Percentiles rank a stretch among this genome's conserved stretches.
phyloP scores from a whole-genome alignment of 1,140 invertebrate genomes.

The Rhagoletis zephyria region DNA sequence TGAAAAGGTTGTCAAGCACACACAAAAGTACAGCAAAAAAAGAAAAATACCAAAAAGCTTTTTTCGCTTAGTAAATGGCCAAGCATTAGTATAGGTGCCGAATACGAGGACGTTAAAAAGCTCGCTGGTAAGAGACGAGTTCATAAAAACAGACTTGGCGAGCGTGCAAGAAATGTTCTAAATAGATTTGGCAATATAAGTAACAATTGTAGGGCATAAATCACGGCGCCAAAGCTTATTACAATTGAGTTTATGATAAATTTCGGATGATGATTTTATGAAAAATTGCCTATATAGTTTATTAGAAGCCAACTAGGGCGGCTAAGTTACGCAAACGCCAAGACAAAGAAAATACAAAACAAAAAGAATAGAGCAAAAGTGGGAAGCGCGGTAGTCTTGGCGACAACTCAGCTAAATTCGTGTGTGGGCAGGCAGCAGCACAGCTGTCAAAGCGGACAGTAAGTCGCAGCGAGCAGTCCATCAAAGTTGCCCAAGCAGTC shows the following conservation, averaged over 20 bases:
- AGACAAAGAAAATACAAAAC: neutral
- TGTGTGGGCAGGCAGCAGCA: neutral
- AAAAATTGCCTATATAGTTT: neutral
- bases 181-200: neutral
- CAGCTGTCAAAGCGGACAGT: constrained; percentile 8
- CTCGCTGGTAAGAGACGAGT: neutral
- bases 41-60: too few relatives aligned
- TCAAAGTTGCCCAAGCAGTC: neutral
- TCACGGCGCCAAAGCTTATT: constrained; percentile 21
- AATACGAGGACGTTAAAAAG: too few relatives aligned
- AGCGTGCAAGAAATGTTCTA: neutral
- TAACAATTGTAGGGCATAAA: constrained; percentile 13
- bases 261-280: constrained; percentile 22
- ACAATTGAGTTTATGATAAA: constrained; percentile 30
- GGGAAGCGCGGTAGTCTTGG: neutral
- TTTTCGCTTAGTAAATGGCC: too few relatives aligned
- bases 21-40: too few relatives aligned
- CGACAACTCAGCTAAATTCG: neutral
- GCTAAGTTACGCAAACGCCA: neutral
- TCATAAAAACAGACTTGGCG: neutral
- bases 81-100: too few relatives aligned
- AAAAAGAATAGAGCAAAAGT: neutral
- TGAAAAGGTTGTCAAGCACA: too few relatives aligned
- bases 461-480: constrained; percentile 8
- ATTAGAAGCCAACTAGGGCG: neutral